Evolutionary conservation across 2,113 vertebrate genomes (phyloP).

Genomic region (Apteryx mantelli): DNA sequence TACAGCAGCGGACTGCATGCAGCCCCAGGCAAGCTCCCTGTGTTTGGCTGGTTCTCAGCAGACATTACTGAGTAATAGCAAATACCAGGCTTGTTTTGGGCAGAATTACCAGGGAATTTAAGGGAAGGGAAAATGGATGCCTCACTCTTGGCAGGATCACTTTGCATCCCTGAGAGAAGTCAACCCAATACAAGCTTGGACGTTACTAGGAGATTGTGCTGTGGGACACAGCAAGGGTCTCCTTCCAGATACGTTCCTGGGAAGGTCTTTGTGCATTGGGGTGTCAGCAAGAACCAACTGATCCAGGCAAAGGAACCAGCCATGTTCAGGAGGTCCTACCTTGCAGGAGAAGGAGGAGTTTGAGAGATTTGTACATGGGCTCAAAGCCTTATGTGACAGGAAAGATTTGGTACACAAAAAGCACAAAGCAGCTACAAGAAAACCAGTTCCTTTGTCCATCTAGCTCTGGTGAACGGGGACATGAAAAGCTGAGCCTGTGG

Average conservation of each 20-base stretch:
- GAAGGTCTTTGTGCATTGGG: neutral
- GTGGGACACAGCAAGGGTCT: neutral
- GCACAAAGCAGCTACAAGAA: neutral
- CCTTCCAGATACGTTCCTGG: rapidly evolving
- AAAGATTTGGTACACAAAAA: neutral
- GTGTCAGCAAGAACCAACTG: neutral
- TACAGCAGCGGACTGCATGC: neutral
- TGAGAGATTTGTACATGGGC: neutral
- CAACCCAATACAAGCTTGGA: neutral
- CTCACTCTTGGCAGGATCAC: neutral
- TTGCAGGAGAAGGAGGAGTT: neutral
- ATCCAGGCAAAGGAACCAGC: neutral
- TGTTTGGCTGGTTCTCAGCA: rapidly evolving
- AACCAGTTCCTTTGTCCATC: neutral
- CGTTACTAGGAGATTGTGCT: neutral
- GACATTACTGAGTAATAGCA: neutral
- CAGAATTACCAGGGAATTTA: neutral
- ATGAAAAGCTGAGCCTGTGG: neutral
- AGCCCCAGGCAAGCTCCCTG: neutral
- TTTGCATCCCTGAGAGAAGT: neutral
- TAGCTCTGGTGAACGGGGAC: neutral
- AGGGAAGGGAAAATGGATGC: neutral
- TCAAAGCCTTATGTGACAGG: neutral
- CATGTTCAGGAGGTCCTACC: neutral
- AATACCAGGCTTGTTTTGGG: neutral